phyloP scores from a whole-genome alignment of 1,140 invertebrate genomes.

The Cydia fagiglandana region DNA sequence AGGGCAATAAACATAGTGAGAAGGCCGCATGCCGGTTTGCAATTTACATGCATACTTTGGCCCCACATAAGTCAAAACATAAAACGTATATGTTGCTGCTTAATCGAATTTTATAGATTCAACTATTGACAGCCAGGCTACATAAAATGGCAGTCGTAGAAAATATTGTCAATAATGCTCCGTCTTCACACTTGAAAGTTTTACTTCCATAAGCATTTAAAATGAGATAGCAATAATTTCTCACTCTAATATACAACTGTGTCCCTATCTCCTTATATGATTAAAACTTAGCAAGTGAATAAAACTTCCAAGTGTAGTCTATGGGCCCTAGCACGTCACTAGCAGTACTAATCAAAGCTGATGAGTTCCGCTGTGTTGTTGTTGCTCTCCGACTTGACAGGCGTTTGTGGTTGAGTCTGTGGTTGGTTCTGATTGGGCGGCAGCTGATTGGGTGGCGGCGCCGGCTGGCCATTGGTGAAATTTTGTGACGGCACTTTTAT shows the following conservation, averaged over 20 bases:
- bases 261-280: background rate
- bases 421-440: constrained; percentile 61
- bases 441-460: constrained; percentile 50
- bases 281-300: background rate
- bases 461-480: constrained; percentile 50
- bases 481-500: constrained; percentile 60
- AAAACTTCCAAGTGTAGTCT: background rate
- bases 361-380: constrained; percentile 85
- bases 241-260: background rate
- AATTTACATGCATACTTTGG: background rate
- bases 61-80: background rate
- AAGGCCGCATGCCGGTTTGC: too few species aligned
- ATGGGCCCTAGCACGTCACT: constrained; percentile 35
- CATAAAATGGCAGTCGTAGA: background rate
- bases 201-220: background rate
- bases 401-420: constrained; percentile 63
- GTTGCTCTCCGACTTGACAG: constrained; percentile 69
- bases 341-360: constrained; percentile 82
- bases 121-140: background rate
- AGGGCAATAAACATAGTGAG: too few species aligned
- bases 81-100: background rate
- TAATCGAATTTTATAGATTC: too few species aligned
- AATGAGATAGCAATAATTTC: background rate
- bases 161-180: background rate
- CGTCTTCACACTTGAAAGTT: background rate